Evolutionary conservation across 2,113 vertebrate species (phyloP), one percentile per base, ranked within the genome.

Genomic region (Corythaeola cristata): DNA sequence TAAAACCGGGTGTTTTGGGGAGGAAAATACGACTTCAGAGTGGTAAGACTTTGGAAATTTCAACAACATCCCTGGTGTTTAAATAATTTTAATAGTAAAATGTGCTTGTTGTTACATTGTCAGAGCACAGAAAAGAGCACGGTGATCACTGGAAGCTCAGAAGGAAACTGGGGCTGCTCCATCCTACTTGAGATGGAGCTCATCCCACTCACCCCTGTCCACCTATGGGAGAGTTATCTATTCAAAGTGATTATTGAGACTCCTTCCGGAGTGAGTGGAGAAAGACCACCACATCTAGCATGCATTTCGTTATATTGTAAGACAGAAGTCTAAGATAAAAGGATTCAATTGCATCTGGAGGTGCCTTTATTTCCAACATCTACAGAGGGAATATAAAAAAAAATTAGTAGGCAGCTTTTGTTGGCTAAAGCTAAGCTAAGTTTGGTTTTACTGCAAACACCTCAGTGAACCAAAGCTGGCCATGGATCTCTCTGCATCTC

Each of bases 91-190:
- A 8, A 45, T 11, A 49, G 50, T 23, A 56, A 77, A 93, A 77
- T 3, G 2, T 8, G 7, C 15, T 44, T 2, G 4, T 11, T 53
- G 5, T 47, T 73, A 69, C 20, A 26, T 2, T 21, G 22, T 16
- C 27, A 64, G 78, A 71, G 39, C 15, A 35, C 11, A 60, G 37
- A 27, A 77, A 55, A 64, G 20, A 78, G 4, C 0, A 0, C 9
- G 20, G 23, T 32, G 15, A 22, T 69, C 23, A 33, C 8, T 2
- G 1, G 20, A 30, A 89, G 12, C 20, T 69, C 39, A 7, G 2
- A 21, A 79, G 30, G 27, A 63, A 85, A 68, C 15, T 17, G 20
- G 6, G 53, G 26, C 37, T 2, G 1, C n/a, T 39, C 62, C 12
- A 2, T 44, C 60, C 45, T 66, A 1, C 21, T 35, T 30, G 5